A percentile compares a stretch with the other conserved stretches of the same genome.
These are phyloP conservation scores for Telenomus remus DNA, from an alignment of 1,140 invertebrate species.

Conservation along the genomic window DNA sequence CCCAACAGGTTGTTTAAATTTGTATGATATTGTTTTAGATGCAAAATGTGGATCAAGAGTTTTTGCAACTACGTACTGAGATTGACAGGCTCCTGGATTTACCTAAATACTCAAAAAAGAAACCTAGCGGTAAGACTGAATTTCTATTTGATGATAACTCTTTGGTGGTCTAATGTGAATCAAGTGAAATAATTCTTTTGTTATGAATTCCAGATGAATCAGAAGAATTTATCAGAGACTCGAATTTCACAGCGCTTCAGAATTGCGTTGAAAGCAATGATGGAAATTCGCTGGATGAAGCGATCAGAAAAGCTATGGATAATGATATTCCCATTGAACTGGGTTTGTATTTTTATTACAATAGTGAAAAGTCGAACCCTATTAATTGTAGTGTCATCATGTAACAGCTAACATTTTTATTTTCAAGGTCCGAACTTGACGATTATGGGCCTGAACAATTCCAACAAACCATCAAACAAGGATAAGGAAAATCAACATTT, in stretches of 20 bases:
- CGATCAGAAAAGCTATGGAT: conserved; percentile 37
- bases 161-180: background rate
- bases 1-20: conserved; percentile 9
- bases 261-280: conserved; percentile 66
- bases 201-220: conserved; percentile 10
- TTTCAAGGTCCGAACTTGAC: conserved; percentile 72
- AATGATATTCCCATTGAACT: conserved; percentile 56
- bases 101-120: conserved; percentile 74
- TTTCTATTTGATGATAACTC: background rate
- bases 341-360: no score
- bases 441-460: conserved; percentile 67
- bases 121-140: conserved; percentile 53
- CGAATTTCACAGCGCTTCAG: conserved; percentile 77
- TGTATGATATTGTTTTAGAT: conserved; percentile 51
- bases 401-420: no score
- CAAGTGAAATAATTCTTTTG: background rate
- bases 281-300: conserved; percentile 17
- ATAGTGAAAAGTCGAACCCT: no score
- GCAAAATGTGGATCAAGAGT: conserved; percentile 75
- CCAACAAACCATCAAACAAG: conserved; percentile 40
- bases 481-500: conserved; percentile 53
- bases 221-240: conserved; percentile 73
- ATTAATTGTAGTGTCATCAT: no score
- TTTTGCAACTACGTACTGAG: conserved; percentile 83
- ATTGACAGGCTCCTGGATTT: conserved; percentile 85